These are phyloP conservation scores for Dastarcus helophoroides DNA, from an alignment of 2,888 invertebrate genomes.

Conservation along the genomic window DNA sequence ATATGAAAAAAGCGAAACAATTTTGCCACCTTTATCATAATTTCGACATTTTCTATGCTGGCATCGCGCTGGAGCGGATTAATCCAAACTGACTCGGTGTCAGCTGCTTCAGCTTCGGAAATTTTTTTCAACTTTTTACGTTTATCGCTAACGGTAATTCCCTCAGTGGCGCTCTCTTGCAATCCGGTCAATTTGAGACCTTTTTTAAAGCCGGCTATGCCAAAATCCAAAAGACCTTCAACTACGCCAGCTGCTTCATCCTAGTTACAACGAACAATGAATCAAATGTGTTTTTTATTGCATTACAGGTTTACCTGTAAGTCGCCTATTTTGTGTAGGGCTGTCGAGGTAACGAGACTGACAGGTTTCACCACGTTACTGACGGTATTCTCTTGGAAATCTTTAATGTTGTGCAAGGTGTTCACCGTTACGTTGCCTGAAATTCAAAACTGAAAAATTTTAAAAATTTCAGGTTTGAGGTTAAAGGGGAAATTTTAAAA, in stretches of 20 bases:
- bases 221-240: conserved; percentile 51
- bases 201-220: conserved; percentile 49
- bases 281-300: too few species aligned
- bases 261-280: too few species aligned
- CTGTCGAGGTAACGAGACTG: conserved; percentile 39
- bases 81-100: conserved; percentile 29
- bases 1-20: too few species aligned
- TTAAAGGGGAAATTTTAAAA: too few species aligned
- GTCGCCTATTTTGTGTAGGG: conserved; percentile 51
- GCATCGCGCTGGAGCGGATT: conserved; percentile 29
- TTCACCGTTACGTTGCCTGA: conserved; percentile 31
- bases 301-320: conserved; percentile 53
- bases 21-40: too few species aligned
- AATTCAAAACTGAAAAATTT: too few species aligned
- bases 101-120: conserved; percentile 22
- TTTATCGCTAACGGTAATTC: neutral
- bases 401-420: conserved; percentile 38
- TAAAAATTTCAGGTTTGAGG: too few species aligned
- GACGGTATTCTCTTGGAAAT: conserved; percentile 44
- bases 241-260: conserved; percentile 55
- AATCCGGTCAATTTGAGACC: conserved; percentile 48
- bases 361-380: conserved; percentile 34
- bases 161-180: conserved; percentile 34
- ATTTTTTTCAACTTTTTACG: conserved; percentile 2
- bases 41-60: too few species aligned